Conservation (phyloP, 2,797 vertebrate genomes). For the Hipposideros larvatus region DNA sequence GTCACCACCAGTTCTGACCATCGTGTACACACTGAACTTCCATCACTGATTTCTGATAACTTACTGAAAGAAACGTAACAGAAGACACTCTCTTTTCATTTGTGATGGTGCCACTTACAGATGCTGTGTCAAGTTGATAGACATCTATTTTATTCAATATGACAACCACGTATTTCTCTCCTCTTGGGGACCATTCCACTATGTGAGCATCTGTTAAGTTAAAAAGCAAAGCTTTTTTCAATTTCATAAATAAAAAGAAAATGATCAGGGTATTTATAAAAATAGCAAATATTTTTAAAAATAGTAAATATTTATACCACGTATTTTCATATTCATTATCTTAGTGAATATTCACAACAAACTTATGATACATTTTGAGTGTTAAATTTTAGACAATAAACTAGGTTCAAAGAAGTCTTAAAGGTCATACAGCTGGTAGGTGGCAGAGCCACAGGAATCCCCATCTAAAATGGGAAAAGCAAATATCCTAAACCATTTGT, state of each 20-base stretch:
- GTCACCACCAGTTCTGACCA: not conserved
- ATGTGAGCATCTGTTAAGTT: conserved; percentile 93
- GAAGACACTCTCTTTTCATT: conserved; percentile 94
- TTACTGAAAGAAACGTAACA: conserved; percentile 94
- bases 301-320: not conserved
- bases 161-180: conserved; percentile 93
- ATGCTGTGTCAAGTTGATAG: conserved; percentile 94
- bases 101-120: conserved; percentile 90
- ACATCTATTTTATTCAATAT: conserved; percentile 91
- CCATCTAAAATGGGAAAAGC: not conserved
- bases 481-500: not conserved
- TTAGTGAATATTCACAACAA: not conserved
- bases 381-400: conserved; percentile 33
- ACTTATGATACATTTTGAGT: not conserved
- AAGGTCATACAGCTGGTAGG: not conserved
- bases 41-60: conserved; percentile 72
- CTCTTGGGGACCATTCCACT: conserved; percentile 95
- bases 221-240: not conserved
- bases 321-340: not conserved
- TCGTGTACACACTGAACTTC: not conserved
- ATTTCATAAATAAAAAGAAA: conserved; percentile 17
- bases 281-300: too few relatives aligned
- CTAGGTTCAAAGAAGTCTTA: not conserved
- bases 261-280: not conserved
- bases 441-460: not conserved